A percentile compares a stretch with the other conserved stretches of the same genome.
phyloP scores from a whole-genome alignment of 2,888 invertebrate genomes.

The Lasioglossum villosulum region DNA sequence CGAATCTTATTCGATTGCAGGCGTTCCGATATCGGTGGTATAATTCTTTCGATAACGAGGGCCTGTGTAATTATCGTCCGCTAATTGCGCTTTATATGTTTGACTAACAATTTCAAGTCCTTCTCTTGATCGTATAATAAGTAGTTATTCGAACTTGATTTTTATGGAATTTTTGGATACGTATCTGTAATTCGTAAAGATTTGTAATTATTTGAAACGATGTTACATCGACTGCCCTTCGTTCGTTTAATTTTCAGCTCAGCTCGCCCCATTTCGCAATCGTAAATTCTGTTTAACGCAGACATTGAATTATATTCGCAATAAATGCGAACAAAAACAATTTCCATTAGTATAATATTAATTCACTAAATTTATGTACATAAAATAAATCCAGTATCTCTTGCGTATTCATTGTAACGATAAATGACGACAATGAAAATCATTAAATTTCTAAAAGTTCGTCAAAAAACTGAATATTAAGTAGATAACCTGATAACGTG shows the following conservation, averaged over 20 bases:
- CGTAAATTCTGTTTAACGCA: not conserved
- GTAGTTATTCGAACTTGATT: not conserved
- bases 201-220: too few species aligned
- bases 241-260: not conserved
- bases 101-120: not conserved
- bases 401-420: not conserved
- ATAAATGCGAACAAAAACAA: not conserved
- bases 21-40: not conserved
- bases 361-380: not conserved
- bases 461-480: not conserved
- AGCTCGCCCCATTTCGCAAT: not conserved
- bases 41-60: not conserved
- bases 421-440: not conserved
- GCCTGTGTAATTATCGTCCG: not conserved
- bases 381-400: not conserved
- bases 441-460: not conserved
- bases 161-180: not conserved
- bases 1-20: not conserved
- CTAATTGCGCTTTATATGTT: not conserved
- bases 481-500: not conserved
- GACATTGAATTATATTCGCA: not conserved
- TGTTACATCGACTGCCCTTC: not conserved
- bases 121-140: not conserved
- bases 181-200: too few species aligned
- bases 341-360: not conserved